Conservation (phyloP, 1,140 invertebrate species). For the Thalassaphorura encarpata region DNA sequence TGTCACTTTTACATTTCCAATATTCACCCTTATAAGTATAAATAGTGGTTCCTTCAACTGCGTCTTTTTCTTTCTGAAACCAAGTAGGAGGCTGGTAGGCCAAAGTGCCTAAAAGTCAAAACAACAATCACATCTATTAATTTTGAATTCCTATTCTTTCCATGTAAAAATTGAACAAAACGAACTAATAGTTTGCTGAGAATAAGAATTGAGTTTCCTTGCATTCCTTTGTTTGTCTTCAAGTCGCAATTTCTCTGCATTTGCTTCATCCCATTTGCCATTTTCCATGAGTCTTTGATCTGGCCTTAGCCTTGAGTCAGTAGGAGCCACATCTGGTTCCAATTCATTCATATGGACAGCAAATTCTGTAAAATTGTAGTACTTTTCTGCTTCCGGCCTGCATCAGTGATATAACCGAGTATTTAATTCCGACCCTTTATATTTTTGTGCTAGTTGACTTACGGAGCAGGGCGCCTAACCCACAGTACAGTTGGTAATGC, state of each 20-base stretch:
- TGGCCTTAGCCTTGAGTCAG: conserved; percentile 50
- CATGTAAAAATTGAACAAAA: conserved; percentile 18
- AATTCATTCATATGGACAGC: conserved; percentile 54
- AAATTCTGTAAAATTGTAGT: conserved; percentile 52
- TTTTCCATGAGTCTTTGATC: conserved; percentile 57
- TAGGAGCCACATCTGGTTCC: conserved; percentile 48
- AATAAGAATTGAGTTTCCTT: conserved; percentile 38
- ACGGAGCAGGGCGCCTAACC: conserved; percentile 1
- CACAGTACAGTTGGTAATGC: conserved; percentile 2
- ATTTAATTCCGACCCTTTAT: conserved; percentile 47
- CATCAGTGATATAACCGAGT: conserved; percentile 25
- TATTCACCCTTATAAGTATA: conserved; percentile 49
- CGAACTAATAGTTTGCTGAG: conserved; percentile 39
- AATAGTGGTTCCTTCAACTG: conserved; percentile 44
- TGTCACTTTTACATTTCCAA: conserved; percentile 48
- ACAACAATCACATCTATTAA: not conserved
- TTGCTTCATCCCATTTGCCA: conserved; percentile 54
- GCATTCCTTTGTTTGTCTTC: conserved; percentile 50
- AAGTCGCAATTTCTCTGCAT: conserved; percentile 45
- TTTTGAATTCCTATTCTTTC: no score
- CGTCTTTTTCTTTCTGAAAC: conserved; percentile 48
- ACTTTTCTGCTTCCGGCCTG: conserved; percentile 39
- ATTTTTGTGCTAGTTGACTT: not conserved
- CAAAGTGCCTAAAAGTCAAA: no score
- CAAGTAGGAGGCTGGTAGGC: conserved; percentile 40